A percentile compares a stretch with the other conserved stretches of the same genome.
phyloP scores from a whole-genome alignment of 2,888 invertebrate species.

The Diaphora mendica region DNA sequence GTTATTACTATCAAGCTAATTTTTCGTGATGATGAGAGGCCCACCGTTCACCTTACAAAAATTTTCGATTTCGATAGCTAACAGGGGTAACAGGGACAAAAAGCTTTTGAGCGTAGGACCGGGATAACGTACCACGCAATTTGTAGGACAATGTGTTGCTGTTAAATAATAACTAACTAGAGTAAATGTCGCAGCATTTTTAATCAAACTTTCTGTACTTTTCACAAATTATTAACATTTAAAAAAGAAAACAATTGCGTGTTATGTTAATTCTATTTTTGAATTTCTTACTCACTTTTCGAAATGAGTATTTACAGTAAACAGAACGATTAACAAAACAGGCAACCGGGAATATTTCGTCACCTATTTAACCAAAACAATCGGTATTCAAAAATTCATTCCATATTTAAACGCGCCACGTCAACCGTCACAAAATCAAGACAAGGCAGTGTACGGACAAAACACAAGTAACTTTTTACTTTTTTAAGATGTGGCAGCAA shows the following conservation, averaged over 20 bases:
- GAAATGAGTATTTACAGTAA: conserved; percentile 21
- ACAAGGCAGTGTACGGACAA: conserved; percentile 61
- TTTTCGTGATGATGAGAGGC: no score
- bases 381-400: conserved; percentile 58
- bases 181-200: neutral
- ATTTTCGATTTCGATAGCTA: no score
- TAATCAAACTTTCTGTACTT: neutral
- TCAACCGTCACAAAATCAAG: conserved; percentile 60
- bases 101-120: no score
- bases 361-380: conserved; percentile 45
- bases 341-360: conserved; percentile 19
- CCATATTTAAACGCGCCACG: conserved; percentile 61
- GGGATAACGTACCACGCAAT: no score
- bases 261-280: neutral
- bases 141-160: no score
- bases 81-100: no score
- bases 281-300: neutral
- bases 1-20: no score
- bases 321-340: conserved; percentile 13
- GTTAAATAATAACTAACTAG: no score
- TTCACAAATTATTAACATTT: neutral
- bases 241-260: neutral
- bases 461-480: conserved; percentile 52
- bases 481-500: conserved; percentile 66
- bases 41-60: no score